Evolutionary conservation across 2,113 vertebrate genomes (phyloP), one percentile per base, ranked within the genome.

Genomic region (Arvicanthis niloticus): DNA sequence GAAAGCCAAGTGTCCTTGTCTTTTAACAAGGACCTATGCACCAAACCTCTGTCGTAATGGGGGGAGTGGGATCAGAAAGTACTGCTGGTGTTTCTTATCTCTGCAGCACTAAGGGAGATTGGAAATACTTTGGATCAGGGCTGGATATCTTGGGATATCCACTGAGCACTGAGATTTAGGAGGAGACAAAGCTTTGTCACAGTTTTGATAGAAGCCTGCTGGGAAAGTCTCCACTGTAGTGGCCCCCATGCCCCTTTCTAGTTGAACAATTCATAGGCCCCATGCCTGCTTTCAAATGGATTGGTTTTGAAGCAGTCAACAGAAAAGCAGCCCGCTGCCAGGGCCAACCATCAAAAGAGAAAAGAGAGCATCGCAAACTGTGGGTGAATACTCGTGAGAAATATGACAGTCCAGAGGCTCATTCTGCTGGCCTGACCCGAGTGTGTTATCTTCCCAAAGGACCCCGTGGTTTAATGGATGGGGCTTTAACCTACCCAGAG

Each of bases 401-500:
- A 82, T 93, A 70, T 0, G 2, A 75, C 75, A 92, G 82, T 58
- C 19, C n/a, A 0, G 96, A 96, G 68, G 89, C 1, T 40, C 75
- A 88, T 93, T 96, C 48, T 87, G 94, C 97, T 96, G 92, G 48
- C 89, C 96, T 98, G 95, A 98, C 95, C 81, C 89, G 15, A 98
- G 97, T 93, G 91, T 96, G 45, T 98, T 98, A 37, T 98, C 97
- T 96, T 94, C 97, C 97, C 92, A 93, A 99, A 99, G 99, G 99
- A 99, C 99, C 98, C 99, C 99, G 1, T 99, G 99, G 99, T 99
- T 99, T 99, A 99, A 99, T 97, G 99, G 99, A 98, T 99, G 99
- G 99, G 99, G 99, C 96, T 99, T 99, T 99, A 99, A 99, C 99
- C 98, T 99, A 96, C 99, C 99, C 95, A 99, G 99, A 98, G 99